Evolutionary conservation across 2,113 vertebrate species (phyloP).

Genomic region (Indri indri): DNA sequence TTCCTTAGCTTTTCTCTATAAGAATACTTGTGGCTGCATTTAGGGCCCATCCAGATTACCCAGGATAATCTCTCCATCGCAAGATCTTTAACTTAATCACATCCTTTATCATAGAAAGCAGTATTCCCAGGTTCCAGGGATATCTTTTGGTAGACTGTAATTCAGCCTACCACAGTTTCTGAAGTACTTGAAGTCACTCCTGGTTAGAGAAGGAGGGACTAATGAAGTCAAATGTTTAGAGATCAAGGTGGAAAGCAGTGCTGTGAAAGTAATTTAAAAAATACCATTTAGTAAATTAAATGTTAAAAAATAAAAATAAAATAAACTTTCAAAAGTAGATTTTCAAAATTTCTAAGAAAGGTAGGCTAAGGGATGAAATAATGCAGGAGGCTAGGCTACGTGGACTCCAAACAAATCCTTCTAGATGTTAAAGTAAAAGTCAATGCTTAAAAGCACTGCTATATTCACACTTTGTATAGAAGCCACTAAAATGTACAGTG

Average conservation of each 20-base stretch:
- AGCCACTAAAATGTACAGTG: neutral
- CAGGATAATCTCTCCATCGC: neutral
- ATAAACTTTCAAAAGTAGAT: neutral
- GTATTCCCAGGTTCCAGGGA: neutral
- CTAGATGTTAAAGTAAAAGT: neutral
- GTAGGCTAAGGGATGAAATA: no score
- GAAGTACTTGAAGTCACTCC: neutral
- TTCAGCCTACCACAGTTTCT: neutral
- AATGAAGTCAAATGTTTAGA: neutral
- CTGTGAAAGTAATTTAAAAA: neutral
- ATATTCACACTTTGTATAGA: neutral
- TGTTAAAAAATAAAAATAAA: neutral
- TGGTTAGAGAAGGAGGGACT: neutral
- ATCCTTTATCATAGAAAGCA: neutral
- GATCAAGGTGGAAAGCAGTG: neutral
- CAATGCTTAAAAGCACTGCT: neutral
- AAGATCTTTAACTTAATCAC: constrained; percentile 2
- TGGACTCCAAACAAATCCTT: neutral
- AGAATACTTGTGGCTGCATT: neutral
- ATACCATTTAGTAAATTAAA: neutral
- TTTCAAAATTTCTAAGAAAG: constrained; percentile 25
- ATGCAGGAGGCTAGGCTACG: neutral
- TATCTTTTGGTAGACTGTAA: neutral
- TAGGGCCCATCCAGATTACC: neutral
- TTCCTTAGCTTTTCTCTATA: neutral